phyloP scores from a whole-genome alignment of 2,113 vertebrate species.

The Eolophus roseicapilla region DNA sequence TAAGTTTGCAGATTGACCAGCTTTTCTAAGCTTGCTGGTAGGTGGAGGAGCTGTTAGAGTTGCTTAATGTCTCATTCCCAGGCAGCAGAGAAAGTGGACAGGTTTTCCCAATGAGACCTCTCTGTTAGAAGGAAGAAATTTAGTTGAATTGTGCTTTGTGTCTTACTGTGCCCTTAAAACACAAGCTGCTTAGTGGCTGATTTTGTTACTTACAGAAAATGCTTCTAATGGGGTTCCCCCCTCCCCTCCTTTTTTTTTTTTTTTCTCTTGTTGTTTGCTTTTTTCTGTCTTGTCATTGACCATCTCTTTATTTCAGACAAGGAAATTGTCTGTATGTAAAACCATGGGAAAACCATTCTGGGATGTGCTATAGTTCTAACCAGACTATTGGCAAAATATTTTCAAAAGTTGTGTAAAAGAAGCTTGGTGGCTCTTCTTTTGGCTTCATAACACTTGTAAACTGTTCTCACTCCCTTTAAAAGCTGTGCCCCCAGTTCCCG shows the following conservation, averaged over 20 bases:
- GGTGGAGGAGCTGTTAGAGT: not conserved
- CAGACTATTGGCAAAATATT: not conserved
- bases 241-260: accelerated
- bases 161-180: not conserved
- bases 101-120: not conserved
- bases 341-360: not conserved
- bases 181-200: not conserved
- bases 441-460: not conserved
- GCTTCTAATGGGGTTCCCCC: not conserved
- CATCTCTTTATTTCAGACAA: not conserved
- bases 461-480: not conserved
- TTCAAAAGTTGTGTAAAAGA: not conserved
- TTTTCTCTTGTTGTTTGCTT: not conserved
- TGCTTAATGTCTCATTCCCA: not conserved
- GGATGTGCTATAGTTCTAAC: not conserved
- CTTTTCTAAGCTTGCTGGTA: not conserved
- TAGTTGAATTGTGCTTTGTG: not conserved
- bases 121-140: not conserved
- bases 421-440: not conserved
- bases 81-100: not conserved
- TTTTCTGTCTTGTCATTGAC: not conserved
- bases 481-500: not conserved
- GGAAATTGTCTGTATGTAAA: not conserved
- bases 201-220: not conserved
- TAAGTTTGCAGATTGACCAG: not conserved